Conservation (phyloP, 2,797 vertebrate species). For the Enteromius treurensis region DNA sequence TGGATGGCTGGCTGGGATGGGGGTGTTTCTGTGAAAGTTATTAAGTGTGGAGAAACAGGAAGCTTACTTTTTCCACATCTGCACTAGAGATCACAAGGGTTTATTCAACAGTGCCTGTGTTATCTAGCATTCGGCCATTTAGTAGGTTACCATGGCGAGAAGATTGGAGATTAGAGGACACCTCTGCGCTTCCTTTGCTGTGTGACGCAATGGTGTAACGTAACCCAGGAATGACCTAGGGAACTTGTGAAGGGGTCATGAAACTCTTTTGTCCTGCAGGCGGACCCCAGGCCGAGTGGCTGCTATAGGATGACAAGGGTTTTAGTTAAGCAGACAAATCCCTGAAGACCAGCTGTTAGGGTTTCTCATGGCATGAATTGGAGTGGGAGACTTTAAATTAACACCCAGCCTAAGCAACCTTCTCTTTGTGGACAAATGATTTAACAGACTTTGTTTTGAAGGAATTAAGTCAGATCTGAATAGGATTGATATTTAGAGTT, state of each 20-base stretch:
- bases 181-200: constrained; percentile 53
- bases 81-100: constrained; percentile 49
- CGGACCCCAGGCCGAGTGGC: constrained; percentile 51
- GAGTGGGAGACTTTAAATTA: constrained; percentile 59
- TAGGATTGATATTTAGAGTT: constrained; percentile 4
- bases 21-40: constrained; percentile 13
- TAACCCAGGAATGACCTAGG: constrained; percentile 59
- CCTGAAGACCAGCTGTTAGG: constrained; percentile 56
- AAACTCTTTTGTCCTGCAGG: constrained; percentile 62
- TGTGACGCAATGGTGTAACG: constrained; percentile 60
- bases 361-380: constrained; percentile 68
- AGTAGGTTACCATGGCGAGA: constrained; percentile 40
- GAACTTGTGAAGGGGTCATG: constrained; percentile 67
- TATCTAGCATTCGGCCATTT: constrained; percentile 34
- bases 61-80: constrained; percentile 50
- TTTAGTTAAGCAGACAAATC: constrained; percentile 58
- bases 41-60: constrained; percentile 8
- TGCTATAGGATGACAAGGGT: constrained; percentile 67
- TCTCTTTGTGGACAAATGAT: constrained; percentile 69
- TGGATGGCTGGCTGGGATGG: background rate
- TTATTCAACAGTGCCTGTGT: constrained; percentile 32
- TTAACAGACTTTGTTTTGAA: constrained; percentile 42
- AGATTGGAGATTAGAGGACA: constrained; percentile 55
- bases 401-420: constrained; percentile 46
- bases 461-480: background rate